Percentiles rank a stretch among this genome's conserved stretches.
These are phyloP conservation scores for Urocyon cinereoargenteus DNA, from an alignment of 2,797 vertebrate species.

Conservation along the genomic window DNA sequence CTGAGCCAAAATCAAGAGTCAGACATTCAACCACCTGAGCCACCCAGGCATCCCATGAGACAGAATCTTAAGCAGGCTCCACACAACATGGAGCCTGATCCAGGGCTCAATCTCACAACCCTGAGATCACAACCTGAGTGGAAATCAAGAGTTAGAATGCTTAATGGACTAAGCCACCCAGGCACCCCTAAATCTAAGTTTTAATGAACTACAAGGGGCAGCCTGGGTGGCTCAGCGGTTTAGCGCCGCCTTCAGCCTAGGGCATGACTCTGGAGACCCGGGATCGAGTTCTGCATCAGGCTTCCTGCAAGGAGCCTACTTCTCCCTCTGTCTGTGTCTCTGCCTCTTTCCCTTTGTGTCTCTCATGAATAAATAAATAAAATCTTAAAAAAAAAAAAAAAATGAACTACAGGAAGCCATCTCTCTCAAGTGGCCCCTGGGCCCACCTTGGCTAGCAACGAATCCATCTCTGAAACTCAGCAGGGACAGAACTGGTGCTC, in stretches of 20 bases:
- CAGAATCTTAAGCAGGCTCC: background rate
- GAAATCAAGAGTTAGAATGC: background rate
- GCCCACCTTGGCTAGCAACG: slow-evolving; percentile 89
- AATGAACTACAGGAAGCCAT: background rate
- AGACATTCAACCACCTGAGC: background rate
- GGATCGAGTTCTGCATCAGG: too few relatives aligned
- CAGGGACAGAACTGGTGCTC: slow-evolving; percentile 88
- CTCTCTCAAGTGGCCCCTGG: background rate
- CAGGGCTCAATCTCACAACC: background rate
- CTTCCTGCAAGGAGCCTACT: too few relatives aligned
- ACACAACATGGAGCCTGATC: background rate
- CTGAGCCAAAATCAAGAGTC: background rate
- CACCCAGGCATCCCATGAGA: background rate
- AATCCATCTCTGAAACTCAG: slow-evolving; percentile 87
- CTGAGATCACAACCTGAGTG: background rate
- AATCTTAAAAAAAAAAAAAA: background rate
- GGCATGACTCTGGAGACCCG: too few relatives aligned
- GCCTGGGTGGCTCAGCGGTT: too few relatives aligned
- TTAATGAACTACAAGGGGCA: background rate
- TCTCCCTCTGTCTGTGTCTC: too few relatives aligned
- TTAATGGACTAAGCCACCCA: background rate
- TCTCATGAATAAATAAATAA: too few relatives aligned
- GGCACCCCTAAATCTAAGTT: background rate
- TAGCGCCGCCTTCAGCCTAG: too few relatives aligned
- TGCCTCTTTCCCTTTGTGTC: too few relatives aligned